Evolutionary conservation across 2,797 vertebrate genomes (phyloP).

Genomic region (Arctocebus calabarensis): DNA sequence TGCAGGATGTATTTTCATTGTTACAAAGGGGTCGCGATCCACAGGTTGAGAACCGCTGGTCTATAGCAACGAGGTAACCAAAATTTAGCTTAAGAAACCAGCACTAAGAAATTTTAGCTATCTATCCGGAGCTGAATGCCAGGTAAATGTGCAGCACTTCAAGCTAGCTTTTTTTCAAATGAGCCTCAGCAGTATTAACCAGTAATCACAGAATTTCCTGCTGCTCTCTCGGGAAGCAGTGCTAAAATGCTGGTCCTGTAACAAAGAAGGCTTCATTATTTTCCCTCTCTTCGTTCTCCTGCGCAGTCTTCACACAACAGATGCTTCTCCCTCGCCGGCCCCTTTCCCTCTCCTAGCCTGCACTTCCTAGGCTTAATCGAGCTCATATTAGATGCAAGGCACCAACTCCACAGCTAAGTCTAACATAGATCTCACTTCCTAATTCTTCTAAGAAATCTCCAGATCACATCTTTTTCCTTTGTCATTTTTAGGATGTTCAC

Average conservation of each 20-base stretch:
- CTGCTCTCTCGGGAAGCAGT: neutral
- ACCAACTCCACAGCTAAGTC: neutral
- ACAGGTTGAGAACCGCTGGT: neutral
- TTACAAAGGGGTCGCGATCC: no score
- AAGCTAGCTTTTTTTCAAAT: neutral
- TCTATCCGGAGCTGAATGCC: neutral
- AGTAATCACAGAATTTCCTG: neutral
- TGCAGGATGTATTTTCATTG: no score
- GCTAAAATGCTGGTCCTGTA: neutral
- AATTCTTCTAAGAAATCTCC: neutral
- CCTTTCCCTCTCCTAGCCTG: neutral
- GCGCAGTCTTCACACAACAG: neutral
- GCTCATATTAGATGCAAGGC: neutral
- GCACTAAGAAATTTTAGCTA: neutral
- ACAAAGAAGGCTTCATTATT: neutral
- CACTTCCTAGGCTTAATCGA: neutral
- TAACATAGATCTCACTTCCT: neutral
- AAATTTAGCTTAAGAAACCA: conserved; percentile 19
- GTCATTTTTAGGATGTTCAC: neutral
- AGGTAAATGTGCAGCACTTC: neutral
- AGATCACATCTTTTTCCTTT: neutral
- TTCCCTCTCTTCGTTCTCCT: neutral
- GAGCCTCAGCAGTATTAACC: neutral
- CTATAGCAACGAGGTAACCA: neutral
- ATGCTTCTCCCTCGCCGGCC: neutral